Base-by-base conservation (phyloP, 2,888 invertebrate genomes). In the Phymatocera aterrima region DNA sequence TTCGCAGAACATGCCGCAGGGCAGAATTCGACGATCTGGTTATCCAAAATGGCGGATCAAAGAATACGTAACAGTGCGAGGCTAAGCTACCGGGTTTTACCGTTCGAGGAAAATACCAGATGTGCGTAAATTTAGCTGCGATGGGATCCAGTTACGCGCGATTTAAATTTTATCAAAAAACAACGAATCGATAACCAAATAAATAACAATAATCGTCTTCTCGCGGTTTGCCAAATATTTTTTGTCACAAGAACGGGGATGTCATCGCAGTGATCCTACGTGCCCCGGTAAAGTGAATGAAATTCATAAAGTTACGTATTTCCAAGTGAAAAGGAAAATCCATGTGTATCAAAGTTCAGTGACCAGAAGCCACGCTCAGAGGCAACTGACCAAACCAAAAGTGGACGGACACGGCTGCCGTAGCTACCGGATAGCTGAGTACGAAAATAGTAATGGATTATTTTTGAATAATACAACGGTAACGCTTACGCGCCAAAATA, bases 341-440 rank as follows among this genome's bases (percentile, higher is more conserved):
- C 81, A 82, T 84, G 87, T 87, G 86, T 82, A 83, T 81, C 79
- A 86, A 87, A 89, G 90, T 90, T 90, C 88, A 90, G 90, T 90
- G 90, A 88, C 87, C 88, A 89, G 87, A 86, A 86, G 83, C 85
- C 86, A 87, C 86, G 83, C 40, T 86, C 86, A 88, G 89, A 89
- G 90, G 88, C 89, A 87, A 87, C 82, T 77, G 80, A 78, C 83
- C 80, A 84, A 83, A 85, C 84, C 81, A 83, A 84, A 75, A 86
- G 88, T 87, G 88, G 84, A 82, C 78, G 79, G 83, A 81, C 81
- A 60, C 72, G 75, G 54, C 43, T 54, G 54, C 75, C 81, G 81
- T 78, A 81, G 82, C 80, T 79, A 84, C 84, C 84, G 85, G 81
- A 84, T 84, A 84, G 87, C 87, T 85, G 84, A 83, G 83, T 82